Evolutionary conservation across 2,888 invertebrate species (phyloP), one percentile per base, ranked within the genome.

Genomic region (Gari tellinella): DNA sequence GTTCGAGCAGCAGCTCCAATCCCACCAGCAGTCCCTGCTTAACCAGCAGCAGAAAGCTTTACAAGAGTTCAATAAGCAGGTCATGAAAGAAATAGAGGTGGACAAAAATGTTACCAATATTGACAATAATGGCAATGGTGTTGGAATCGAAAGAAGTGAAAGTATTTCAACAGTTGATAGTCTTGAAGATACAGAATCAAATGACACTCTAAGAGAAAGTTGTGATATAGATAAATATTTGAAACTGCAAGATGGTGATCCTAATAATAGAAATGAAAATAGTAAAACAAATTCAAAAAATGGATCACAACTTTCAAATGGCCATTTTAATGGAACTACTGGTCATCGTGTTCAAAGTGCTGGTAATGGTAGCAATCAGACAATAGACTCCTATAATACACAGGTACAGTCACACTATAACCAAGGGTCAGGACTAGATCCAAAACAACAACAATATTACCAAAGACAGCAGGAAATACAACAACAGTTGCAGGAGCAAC

Each of bases 1-100:
- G 62, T 91, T 91, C 83, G 91, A 91, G 75, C 86, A 88, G 46
- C 88, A 88, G 62, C 74, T 90, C 23, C 86, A 89, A 61, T 84
- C 89, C 4, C 89, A 90, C 23, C 90, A 90, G 60, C 85, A 84
- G 21, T 72, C 83, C 52, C 66, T 90, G 14, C 55, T 83, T 14
- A 83, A 88, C 31, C 88, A 90, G 60, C 89, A 90, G 63, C 81
- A 88, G 74, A 79, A 85, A 57, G 80, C 86, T 7, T 76, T 90
- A 40, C 73, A 74, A 46, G 86, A 88, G 19, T 90, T 90, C 60
- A 88, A 88, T 56, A 74, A 83, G 26, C 90, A 88, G 45, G 76
- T 90, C 14, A 80, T 80, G 60, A 66, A 83, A 55, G 90, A 90
- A 60, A 84, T 90, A 37, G 84, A 85, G 15, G 48, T 62, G 0